Conservation (phyloP, 1,140 invertebrate species). For the Trachelipus rathkii region DNA sequence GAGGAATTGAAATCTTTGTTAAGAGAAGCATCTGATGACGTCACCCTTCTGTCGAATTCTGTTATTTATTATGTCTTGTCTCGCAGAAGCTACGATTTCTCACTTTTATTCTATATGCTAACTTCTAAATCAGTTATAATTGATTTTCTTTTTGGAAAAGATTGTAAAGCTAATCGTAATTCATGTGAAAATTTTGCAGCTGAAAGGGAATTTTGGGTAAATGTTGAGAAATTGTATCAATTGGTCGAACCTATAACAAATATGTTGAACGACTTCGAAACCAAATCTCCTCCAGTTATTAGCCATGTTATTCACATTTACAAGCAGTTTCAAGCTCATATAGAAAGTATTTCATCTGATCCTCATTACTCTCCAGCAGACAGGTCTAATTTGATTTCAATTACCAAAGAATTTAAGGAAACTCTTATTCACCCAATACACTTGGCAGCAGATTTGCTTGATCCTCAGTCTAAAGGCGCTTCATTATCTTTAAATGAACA, state of each 20-base stretch:
- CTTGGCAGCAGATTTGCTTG: background rate
- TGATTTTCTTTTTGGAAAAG: background rate
- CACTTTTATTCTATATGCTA: background rate
- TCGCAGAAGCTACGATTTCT: background rate
- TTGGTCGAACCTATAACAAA: background rate
- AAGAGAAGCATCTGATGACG: background rate
- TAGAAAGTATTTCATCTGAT: background rate
- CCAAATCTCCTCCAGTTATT: background rate
- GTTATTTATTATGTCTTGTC: background rate
- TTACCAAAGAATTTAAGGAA: background rate
- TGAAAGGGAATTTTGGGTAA: background rate
- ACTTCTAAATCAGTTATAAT: slow-evolving; percentile 6
- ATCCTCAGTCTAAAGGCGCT: background rate
- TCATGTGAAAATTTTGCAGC: background rate
- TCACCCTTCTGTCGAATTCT: background rate
- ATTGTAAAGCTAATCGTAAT: background rate
- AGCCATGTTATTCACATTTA: background rate
- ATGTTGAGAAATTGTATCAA: background rate
- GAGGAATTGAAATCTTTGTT: background rate
- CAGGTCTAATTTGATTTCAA: background rate
- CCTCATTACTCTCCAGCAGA: slow-evolving; percentile 2
- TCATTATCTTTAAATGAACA: slow-evolving; percentile 2
- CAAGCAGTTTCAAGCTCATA: background rate
- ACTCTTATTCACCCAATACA: background rate
- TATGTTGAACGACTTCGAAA: background rate